phyloP scores from a whole-genome alignment of 2,797 vertebrate species.

The Crossoptilon crossoptilon region DNA sequence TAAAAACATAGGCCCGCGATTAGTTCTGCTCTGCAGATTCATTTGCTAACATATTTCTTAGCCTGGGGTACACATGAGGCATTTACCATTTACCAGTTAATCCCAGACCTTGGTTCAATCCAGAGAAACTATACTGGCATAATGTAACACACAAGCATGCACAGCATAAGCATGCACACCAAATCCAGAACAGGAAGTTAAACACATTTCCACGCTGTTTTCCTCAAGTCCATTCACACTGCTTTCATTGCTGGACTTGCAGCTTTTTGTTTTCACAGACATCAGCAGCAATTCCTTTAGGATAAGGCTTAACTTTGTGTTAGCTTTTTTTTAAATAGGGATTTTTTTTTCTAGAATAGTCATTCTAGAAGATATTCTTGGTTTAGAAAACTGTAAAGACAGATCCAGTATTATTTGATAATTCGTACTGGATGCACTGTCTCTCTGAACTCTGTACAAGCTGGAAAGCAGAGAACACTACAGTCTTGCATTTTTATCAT shows the following conservation, averaged over 20 bases:
- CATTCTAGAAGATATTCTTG: neutral
- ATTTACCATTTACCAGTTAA: neutral
- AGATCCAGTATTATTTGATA: neutral
- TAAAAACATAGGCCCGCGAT: neutral
- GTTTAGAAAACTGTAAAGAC: neutral
- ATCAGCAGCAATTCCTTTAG: neutral
- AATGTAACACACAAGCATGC: neutral
- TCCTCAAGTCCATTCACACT: neutral
- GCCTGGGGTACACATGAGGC: neutral
- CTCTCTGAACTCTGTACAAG: neutral
- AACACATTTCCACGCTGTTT: neutral
- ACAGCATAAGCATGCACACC: neutral
- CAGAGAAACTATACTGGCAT: neutral
- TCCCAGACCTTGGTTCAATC: neutral
- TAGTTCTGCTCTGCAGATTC: neutral
- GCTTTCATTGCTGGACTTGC: neutral
- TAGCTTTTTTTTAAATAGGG: neutral
- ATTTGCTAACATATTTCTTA: neutral
- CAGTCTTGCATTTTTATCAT: neutral
- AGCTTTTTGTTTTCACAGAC: neutral
- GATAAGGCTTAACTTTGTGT: neutral
- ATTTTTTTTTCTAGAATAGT: neutral
- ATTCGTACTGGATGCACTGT: accelerated
- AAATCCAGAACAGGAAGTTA: neutral
- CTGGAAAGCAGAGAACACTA: neutral